A percentile compares a stretch with the other conserved stretches of the same genome.
These are phyloP conservation scores for Palaemon carinicauda DNA, from an alignment of 1,140 invertebrate genomes.

Conservation along the genomic window DNA sequence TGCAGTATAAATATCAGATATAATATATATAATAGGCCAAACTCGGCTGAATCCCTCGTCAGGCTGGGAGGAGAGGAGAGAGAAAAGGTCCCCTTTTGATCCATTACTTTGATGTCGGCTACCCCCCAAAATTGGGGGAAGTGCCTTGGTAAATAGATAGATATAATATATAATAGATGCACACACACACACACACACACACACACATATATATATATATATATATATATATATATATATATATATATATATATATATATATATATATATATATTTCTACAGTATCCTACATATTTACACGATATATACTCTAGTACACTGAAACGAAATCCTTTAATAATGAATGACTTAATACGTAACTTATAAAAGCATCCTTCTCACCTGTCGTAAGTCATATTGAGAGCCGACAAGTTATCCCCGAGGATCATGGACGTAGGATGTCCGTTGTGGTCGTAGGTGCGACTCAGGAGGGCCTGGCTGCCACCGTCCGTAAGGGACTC, in stretches of 20 bases:
- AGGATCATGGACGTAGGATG: conserved; percentile 78
- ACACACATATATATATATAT: background rate
- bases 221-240: background rate
- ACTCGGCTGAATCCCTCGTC: too few species aligned
- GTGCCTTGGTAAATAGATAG: too few species aligned
- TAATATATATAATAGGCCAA: too few species aligned
- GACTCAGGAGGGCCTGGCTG: conserved; percentile 80
- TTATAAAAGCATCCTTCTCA: conserved; percentile 26
- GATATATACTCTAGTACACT: too few species aligned
- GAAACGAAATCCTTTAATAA: too few species aligned
- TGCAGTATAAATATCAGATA: too few species aligned
- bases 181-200: background rate
- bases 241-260: background rate
- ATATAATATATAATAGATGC: background rate
- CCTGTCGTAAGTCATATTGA: conserved; percentile 91
- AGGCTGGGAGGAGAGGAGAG: too few species aligned
- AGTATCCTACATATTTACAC: background rate
- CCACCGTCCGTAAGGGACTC: conserved; percentile 78
- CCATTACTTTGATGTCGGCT: too few species aligned
- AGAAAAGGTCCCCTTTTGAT: too few species aligned
- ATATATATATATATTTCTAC: background rate
- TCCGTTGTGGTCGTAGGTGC: conserved; percentile 86
- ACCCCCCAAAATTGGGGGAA: too few species aligned
- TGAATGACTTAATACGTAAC: background rate
- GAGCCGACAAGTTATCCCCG: conserved; percentile 64